Percentiles rank a stretch among this genome's conserved stretches.
Conservation (phyloP, 2,888 invertebrate genomes). For the Dyspetes luteomarginatus region DNA sequence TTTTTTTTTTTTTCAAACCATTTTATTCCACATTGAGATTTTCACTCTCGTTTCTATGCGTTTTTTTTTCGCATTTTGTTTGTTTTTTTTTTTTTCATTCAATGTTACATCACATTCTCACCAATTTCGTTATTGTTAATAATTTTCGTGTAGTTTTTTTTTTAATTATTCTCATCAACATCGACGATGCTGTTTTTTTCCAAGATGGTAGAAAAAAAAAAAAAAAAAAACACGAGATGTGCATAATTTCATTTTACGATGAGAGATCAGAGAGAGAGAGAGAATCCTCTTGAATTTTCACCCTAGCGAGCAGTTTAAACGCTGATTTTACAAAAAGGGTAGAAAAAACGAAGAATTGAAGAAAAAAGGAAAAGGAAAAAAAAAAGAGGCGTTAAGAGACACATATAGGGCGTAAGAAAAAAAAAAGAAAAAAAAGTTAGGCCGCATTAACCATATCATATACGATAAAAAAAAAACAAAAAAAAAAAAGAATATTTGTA, state of each 20-base stretch:
- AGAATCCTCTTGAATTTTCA: conserved; percentile 12
- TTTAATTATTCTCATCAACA: no score
- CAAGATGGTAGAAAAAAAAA: no score
- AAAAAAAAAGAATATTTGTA: conserved; percentile 45
- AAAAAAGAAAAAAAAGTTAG: no score
- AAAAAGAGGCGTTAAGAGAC: conserved; percentile 50
- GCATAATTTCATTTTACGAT: no score
- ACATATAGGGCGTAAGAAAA: conserved; percentile 65
- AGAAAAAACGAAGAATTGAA: neutral
- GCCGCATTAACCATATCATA: conserved; percentile 77
- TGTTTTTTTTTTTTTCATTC: conserved; percentile 29
- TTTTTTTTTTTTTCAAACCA: no score
- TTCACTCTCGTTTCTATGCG: no score
- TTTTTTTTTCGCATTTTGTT: neutral
- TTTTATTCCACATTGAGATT: no score
- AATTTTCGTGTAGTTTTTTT: no score
- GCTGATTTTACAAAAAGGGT: neutral
- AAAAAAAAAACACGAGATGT: no score
- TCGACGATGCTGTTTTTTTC: no score
- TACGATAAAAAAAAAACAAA: conserved; percentile 51
- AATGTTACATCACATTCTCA: conserved; percentile 70
- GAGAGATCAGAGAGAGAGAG: no score
- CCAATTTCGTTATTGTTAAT: conserved; percentile 65
- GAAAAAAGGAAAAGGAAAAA: conserved; percentile 7
- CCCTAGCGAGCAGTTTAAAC: conserved; percentile 12